Conservation (phyloP, 2,888 invertebrate genomes). For the Dusona sp. region DNA sequence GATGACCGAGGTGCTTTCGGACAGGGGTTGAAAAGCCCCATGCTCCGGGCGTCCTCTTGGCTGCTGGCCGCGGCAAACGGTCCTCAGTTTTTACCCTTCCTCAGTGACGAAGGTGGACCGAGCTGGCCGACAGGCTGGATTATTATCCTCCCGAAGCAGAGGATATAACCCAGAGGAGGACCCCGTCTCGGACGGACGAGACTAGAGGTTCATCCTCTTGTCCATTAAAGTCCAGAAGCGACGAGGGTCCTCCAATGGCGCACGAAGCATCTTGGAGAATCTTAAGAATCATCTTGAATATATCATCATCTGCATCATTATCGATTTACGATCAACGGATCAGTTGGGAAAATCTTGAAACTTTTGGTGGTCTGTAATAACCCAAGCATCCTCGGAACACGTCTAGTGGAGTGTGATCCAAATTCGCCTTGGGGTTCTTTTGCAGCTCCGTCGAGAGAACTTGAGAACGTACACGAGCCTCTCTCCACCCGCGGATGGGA, state of each 20-base stretch:
- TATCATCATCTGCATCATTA: not conserved
- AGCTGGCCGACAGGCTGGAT: conserved; percentile 51
- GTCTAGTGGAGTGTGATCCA: conserved; percentile 46
- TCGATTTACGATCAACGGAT: not conserved
- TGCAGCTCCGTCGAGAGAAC: conserved; percentile 45
- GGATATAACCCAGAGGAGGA: conserved; percentile 37
- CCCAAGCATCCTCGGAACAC: not conserved
- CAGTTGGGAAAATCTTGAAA: not conserved
- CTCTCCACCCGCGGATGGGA: not conserved
- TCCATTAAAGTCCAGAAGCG: conserved; percentile 26
- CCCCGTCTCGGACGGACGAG: conserved; percentile 48
- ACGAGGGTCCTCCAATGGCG: conserved; percentile 50
- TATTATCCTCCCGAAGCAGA: conserved; percentile 22
- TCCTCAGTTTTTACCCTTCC: conserved; percentile 69
- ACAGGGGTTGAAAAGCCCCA: conserved; percentile 54
- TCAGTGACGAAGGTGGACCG: conserved; percentile 68
- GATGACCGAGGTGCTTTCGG: conserved; percentile 43
- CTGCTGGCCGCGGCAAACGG: conserved; percentile 55
- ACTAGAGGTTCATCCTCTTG: conserved; percentile 11
- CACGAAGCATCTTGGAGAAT: not conserved
- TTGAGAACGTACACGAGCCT: conserved; percentile 43
- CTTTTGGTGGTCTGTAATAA: not conserved
- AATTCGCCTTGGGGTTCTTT: conserved; percentile 49
- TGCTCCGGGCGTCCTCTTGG: conserved; percentile 52
- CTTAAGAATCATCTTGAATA: not conserved